Base-by-base conservation (phyloP, 2,113 vertebrate genomes). In the Archilochus colubris region DNA sequence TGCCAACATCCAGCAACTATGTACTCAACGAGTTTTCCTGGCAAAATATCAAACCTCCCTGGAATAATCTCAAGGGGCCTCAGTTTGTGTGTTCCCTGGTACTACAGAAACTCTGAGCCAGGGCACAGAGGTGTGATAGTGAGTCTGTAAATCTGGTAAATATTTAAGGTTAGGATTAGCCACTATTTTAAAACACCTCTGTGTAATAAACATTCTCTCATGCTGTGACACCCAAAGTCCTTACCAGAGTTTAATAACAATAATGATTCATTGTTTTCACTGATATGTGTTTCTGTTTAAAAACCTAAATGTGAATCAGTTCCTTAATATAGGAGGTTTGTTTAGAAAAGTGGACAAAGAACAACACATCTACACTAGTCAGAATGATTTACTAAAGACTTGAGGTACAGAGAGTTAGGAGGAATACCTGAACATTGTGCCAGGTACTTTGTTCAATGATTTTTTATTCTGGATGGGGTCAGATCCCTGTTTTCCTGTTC, bases 11-110 rank as follows among this genome's bases (percentile, higher is more conserved):
- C 85, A 93, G 91, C 91, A 95, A 38, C 73, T 53, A 74, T 75
- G 82, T 85, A 67, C 82, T 80, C 72, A 24, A 55, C 40, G 88
- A 74, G 72, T 94, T 94, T 95, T 95, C 94, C 85, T 97, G 93
- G 95, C 82, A 0, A 19, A 67, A 64, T 63, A 70, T 77, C 94
- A 95, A 95, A 70, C 30, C 27, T 82, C 82, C 61, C 53, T 95
- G 79, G 46, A 95, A 91, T 77, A 90, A 78, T 86, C 66, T 86
- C 74, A 58, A 94, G 76, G 33, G 66, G 82, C 78, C 85, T 93
- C 82, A 82, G 81, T 86, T 55, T 50, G 1, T 61, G 1, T 30
- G 57, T 88, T 95, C 91, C 33, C 61, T 88, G 82, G 82, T 38
- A 43, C 31, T 50, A 44, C 53, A 61, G 87, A 51, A 66, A 74